Conservation (phyloP, 2,888 invertebrate genomes). For the Clistopyga incitator region DNA sequence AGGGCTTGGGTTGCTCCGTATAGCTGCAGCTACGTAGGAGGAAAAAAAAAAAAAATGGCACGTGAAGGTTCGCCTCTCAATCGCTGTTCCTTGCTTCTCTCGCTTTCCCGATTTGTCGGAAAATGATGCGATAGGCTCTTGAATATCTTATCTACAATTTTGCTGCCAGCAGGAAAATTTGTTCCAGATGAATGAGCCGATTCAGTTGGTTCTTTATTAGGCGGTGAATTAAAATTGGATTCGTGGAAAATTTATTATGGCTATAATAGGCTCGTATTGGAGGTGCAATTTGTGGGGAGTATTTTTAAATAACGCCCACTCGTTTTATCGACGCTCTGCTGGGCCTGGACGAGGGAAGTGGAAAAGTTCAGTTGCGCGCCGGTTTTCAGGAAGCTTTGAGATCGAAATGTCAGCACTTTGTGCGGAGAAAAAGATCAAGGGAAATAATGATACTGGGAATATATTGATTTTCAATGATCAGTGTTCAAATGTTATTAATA, state of each 20-base stretch:
- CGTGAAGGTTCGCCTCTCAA: not conserved
- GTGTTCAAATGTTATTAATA: too few relatives aligned
- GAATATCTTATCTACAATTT: too few relatives aligned
- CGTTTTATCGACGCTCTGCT: not conserved
- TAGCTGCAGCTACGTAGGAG: not conserved
- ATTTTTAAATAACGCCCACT: not conserved
- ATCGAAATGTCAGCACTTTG: too few relatives aligned
- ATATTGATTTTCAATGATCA: too few relatives aligned
- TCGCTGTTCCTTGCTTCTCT: not conserved
- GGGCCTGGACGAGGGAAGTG: not conserved
- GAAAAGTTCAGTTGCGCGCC: not conserved
- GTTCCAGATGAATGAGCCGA: not conserved
- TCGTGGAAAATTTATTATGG: not conserved
- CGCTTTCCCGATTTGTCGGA: not conserved
- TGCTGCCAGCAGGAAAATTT: not conserved
- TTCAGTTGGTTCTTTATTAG: not conserved
- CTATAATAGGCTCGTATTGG: not conserved
- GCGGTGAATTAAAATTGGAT: not conserved
- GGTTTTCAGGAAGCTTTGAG: not conserved
- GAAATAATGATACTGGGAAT: too few relatives aligned
- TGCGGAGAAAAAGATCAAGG: too few relatives aligned
- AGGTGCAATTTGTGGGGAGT: not conserved
- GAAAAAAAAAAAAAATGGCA: constrained; percentile 45
- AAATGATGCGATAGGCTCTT: not conserved
- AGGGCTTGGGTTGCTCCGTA: constrained; percentile 38